Base-by-base conservation (phyloP, 2,888 invertebrate genomes). In the Drosophila emarginata region DNA sequence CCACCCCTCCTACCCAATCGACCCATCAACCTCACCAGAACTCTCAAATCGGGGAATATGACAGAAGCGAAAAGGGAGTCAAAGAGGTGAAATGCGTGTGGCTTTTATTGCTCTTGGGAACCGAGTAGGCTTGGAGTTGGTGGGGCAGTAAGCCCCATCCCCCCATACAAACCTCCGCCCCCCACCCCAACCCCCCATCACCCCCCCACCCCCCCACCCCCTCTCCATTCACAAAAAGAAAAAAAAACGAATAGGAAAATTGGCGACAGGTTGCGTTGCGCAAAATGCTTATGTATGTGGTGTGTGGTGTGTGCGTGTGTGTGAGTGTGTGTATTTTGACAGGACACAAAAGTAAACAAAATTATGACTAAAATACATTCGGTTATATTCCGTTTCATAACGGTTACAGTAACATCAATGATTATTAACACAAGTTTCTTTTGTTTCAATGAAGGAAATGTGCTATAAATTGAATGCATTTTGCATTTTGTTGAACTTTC, bases 71-170 rank as follows among this genome's bases (percentile, higher is more conserved):
- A 69, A 69, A 74, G 77, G 67, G 67, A 72, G 51, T 15, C 51
- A 28, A 52, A 54, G 67, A 66, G 80, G 61, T 71, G 69, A 87
- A 57, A 79, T 87, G 85, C 80, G 80, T 81, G 80, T 70, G 85
- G 81, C 87, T 81, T 81, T 81, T 87, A 85, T 85, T 78, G 85
- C 79, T 61, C 54, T 52, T 61, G 68, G 37, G 62, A 59, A 61
- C 64, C 52, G 61, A n/a, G 45, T 18, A 45, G 14, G 45, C 15
- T 7, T 14, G 61, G 40, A 52, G 62, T 62, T 37, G 28, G 15
- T 15, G 4, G 5, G 1, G n/a, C n/a, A n/a, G n/a, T n/a, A 15
- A 15, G 32, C 14, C 9, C 11, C n/a, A 11, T 23, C 23, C 23
- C 23, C 23, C 4, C 4, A 23, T 23, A 23, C 23, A 2, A 23